Percentiles rank a stretch among this genome's conserved stretches.
Conservation (phyloP, 2,797 vertebrate genomes). For the Syngnathus rostellatus region DNA sequence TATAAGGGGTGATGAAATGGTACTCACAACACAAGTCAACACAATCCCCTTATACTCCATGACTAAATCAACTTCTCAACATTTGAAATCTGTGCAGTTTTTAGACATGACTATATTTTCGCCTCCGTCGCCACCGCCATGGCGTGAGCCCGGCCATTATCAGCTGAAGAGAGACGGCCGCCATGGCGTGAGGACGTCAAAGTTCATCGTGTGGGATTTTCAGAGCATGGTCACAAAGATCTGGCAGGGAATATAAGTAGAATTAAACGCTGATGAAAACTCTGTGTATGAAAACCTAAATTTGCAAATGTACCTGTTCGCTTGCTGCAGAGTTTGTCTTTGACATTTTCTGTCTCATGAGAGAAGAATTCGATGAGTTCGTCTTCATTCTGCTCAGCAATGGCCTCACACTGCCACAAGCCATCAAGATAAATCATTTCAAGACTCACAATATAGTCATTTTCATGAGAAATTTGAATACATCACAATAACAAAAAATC, state of each 20-base stretch:
- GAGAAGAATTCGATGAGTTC: constrained; percentile 92
- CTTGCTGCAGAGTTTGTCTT: constrained; percentile 93
- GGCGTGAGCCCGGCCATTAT: constrained; percentile 11
- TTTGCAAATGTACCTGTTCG: constrained; percentile 76
- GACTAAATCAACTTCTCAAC: background rate
- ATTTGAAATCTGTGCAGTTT: background rate
- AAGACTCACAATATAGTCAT: background rate
- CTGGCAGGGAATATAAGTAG: constrained; percentile 51
- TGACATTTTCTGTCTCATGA: constrained; percentile 84
- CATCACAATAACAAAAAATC: background rate
- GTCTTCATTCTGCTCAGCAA: constrained; percentile 90
- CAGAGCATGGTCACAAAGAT: constrained; percentile 90
- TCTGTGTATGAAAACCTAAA: background rate
- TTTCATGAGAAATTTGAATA: background rate
- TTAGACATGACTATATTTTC: background rate
- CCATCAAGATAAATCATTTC: background rate
- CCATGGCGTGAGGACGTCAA: constrained; percentile 57
- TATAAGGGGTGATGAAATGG: constrained; percentile 9
- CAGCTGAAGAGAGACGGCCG: constrained; percentile 8
- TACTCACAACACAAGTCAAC: constrained; percentile 5
- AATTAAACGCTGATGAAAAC: background rate
- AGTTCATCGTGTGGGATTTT: constrained; percentile 85
- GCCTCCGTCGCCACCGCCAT: constrained; percentile 12
- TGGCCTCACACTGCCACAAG: constrained; percentile 83
- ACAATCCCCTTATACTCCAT: constrained; percentile 1